Evolutionary conservation across 2,888 invertebrate genomes (phyloP), one percentile per base, ranked within the genome.

Genomic region (Unio pictorum): DNA sequence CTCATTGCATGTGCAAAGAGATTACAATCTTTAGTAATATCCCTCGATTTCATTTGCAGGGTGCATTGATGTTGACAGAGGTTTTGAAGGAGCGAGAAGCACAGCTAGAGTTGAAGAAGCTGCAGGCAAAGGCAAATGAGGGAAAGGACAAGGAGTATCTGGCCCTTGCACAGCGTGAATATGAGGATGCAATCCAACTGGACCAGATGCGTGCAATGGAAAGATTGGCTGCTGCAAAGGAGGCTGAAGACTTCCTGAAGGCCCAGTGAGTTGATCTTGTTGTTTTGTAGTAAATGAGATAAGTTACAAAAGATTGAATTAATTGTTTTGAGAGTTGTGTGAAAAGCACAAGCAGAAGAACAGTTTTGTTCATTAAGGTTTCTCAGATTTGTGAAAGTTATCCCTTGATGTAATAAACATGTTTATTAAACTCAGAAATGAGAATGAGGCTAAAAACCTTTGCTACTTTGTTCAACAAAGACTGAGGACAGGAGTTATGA

Each of bases 21-120:
- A 3, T 45, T 45, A 45, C 2, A 45, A 45, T 45, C 15, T 45
- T 15, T 11, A 11, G 45, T 45, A 45, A 45, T 45, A 11, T 45
- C 45, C 45, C 45, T 45, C 15, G 45, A 4, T 26, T 17, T 55
- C 60, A 17, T 57, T 74, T 60, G 7, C 80, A 90, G 90, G 86
- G 89, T 81, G 90, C 90, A 6, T 76, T 90, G 66, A 78, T 85
- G 79, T 76, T 89, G 67, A 86, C 89, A 6, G 90, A 90, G 75
- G 89, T 90, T 7, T 78, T 90, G 68, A 90, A 90, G 73, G 90
- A 90, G 74, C 82, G 90, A 28, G 90, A 90, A 59, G 90, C 90
- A 54, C 90, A 90, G 75, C 61, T 90, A 8, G 90, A 90, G 71
- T 79, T 90, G 64, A 89, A 89, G 67, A 75, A 81, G 62, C 76